phyloP scores from a whole-genome alignment of 2,888 invertebrate genomes.

The Andrena bucephala region DNA sequence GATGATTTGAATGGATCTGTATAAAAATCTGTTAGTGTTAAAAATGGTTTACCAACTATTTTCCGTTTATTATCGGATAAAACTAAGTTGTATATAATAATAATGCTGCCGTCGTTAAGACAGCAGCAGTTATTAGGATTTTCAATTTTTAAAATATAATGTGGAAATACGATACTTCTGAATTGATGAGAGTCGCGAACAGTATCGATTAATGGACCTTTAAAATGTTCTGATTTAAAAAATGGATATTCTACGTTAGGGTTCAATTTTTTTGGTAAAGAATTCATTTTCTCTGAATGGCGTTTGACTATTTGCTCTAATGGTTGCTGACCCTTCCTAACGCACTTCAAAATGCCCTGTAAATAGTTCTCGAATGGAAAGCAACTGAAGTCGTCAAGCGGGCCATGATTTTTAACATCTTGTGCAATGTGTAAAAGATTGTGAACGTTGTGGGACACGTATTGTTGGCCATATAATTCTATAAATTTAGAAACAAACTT shows the following conservation, averaged over 20 bases:
- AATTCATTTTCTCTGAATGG: neutral
- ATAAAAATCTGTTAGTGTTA: neutral
- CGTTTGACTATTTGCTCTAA: neutral
- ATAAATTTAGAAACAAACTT: too few relatives aligned
- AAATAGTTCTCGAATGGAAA: too few relatives aligned
- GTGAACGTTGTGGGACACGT: too few relatives aligned
- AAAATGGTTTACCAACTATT: neutral
- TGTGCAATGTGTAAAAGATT: too few relatives aligned
- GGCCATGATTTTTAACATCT: too few relatives aligned
- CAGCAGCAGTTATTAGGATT: too few relatives aligned
- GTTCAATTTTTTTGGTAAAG: neutral
- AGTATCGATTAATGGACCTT: too few relatives aligned
- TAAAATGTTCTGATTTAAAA: neutral
- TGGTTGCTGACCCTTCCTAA: neutral
- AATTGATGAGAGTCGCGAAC: too few relatives aligned
- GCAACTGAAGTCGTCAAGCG: too few relatives aligned
- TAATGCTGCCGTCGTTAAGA: neutral
- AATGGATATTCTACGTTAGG: neutral
- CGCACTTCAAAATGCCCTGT: neutral
- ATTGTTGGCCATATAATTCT: too few relatives aligned
- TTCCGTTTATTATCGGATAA: neutral
- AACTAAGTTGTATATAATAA: neutral
- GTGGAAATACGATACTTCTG: too few relatives aligned
- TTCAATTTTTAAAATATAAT: too few relatives aligned
- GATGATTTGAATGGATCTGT: neutral